Percentiles rank a stretch among this genome's conserved stretches.
Conservation (phyloP, 2,113 vertebrate species). For the Leptocoma aspasia region DNA sequence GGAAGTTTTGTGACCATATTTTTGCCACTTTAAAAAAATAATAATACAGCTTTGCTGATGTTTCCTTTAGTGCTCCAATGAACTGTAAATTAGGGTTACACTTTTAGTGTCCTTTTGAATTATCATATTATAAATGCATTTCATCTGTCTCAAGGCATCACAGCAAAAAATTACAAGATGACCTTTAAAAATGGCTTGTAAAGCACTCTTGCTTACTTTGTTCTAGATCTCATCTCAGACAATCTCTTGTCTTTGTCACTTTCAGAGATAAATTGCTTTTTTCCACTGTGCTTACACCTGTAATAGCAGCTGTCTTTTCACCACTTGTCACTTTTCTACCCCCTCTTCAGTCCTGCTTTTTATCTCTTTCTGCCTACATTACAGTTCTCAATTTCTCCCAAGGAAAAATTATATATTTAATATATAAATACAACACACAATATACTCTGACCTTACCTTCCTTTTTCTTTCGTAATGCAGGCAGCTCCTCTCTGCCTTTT, state of each 20-base stretch:
- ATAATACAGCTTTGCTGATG: not conserved
- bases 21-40: not conserved
- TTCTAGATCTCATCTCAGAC: not conserved
- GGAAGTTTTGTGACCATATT: not conserved
- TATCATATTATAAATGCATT: conserved; percentile 9
- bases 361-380: not conserved
- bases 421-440: not conserved
- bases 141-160: not conserved
- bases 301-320: conserved; percentile 29
- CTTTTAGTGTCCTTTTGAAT: conserved; percentile 2
- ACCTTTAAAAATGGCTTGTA: conserved; percentile 23
- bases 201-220: not conserved
- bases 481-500: not conserved
- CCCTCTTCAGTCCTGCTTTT: not conserved
- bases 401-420: not conserved
- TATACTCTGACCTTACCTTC: not conserved
- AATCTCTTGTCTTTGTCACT: not conserved
- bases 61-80: not conserved
- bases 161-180: conserved; percentile 9
- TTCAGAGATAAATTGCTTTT: conserved; percentile 3
- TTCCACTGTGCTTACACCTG: not conserved
- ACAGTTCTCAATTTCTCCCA: not conserved
- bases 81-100: not conserved
- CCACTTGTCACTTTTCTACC: not conserved
- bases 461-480: not conserved